phyloP scores from a whole-genome alignment of 2,888 invertebrate species.

The Pteria penguin region DNA sequence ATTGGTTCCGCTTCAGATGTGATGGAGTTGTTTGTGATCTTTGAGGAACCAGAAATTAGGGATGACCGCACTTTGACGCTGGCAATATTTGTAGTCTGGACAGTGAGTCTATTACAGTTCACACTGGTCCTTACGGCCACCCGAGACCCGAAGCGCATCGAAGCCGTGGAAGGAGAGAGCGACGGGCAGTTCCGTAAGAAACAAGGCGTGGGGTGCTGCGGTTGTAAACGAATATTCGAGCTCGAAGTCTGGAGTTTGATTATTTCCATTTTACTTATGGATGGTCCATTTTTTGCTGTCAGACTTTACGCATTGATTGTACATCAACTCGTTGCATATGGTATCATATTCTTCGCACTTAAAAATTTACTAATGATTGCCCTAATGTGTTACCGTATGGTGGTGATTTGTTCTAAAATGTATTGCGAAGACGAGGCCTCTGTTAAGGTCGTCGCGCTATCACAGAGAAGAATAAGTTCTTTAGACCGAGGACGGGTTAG shows the following conservation, averaged over 20 bases:
- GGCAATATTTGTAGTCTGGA: conserved; percentile 75
- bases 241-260: conserved; percentile 81
- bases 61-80: conserved; percentile 70
- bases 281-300: conserved; percentile 80
- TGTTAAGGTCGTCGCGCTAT: not conserved
- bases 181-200: conserved; percentile 20
- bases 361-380: conserved; percentile 70
- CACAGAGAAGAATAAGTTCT: not conserved
- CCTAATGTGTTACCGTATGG: conserved; percentile 68
- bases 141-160: not conserved
- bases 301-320: conserved; percentile 69
- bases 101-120: conserved; percentile 77
- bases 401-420: conserved; percentile 42
- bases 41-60: conserved; percentile 66
- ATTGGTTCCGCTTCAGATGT: conserved; percentile 78
- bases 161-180: conserved; percentile 8
- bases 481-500: not conserved
- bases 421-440: conserved; percentile 17
- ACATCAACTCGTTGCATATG: conserved; percentile 71
- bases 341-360: conserved; percentile 76
- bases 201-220: conserved; percentile 2
- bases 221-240: conserved; percentile 35
- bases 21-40: conserved; percentile 71
- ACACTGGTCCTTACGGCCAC: conserved; percentile 77
- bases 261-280: conserved; percentile 80